phyloP scores from a whole-genome alignment of 2,113 vertebrate species.

The Melanotaenia duboulayi region DNA sequence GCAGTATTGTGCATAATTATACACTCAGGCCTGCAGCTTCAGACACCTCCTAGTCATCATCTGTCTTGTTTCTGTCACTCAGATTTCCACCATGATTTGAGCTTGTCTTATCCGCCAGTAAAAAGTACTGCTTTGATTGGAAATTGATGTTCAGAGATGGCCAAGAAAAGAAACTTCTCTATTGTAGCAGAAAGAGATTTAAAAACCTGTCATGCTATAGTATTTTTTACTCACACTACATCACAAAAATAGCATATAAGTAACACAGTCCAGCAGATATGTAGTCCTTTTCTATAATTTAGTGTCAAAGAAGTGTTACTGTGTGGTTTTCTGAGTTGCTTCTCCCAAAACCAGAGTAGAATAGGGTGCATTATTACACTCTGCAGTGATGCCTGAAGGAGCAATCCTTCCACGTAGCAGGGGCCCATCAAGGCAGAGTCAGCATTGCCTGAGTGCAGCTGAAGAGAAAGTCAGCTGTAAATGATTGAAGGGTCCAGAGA shows the following conservation, averaged over 20 bases:
- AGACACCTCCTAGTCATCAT: conserved; percentile 84
- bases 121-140: conserved; percentile 46
- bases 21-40: conserved; percentile 67
- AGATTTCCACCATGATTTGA: conserved; percentile 76
- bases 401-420: conserved; percentile 39
- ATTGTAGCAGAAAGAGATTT: conserved; percentile 23
- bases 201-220: conserved; percentile 3
- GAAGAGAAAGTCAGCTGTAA: conserved; percentile 72
- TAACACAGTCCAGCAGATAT: conserved; percentile 13
- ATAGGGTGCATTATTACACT: conserved; percentile 43
- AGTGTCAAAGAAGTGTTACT: background rate
- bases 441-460: conserved; percentile 44
- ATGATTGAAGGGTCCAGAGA: conserved; percentile 61
- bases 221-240: conserved; percentile 1
- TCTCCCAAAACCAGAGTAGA: conserved; percentile 27
- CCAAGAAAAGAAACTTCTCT: conserved; percentile 31
- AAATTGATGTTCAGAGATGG: conserved; percentile 35
- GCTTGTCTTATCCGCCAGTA: conserved; percentile 55
- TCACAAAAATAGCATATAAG: background rate
- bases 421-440: conserved; percentile 61
- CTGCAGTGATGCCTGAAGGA: conserved; percentile 59
- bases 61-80: conserved; percentile 85
- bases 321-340: conserved; percentile 16
- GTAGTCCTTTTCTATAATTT: background rate
- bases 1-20: conserved; percentile 79